A percentile compares a stretch with the other conserved stretches of the same genome.
Conservation (phyloP, 1,140 invertebrate species). For the Pseudomyrmex gracilis region DNA sequence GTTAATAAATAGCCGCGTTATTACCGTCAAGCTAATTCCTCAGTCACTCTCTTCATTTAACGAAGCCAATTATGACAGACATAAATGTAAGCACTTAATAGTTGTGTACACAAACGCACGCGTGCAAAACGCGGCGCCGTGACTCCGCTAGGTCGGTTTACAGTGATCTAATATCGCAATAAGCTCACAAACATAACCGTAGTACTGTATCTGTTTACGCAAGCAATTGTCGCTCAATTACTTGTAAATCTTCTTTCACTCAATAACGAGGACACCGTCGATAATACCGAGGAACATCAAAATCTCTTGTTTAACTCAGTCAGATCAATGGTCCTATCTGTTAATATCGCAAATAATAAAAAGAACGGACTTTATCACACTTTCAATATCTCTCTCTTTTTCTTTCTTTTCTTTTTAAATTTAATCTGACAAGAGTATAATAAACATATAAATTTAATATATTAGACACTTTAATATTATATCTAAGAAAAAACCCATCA, state of each 20-base stretch:
- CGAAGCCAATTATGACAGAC: slow-evolving; percentile 84
- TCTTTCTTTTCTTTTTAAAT: no score
- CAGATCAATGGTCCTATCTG: background rate
- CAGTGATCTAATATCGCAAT: slow-evolving; percentile 46
- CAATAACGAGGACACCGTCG: background rate
- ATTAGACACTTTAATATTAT: no score
- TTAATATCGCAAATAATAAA: background rate
- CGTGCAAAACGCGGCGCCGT: slow-evolving; percentile 61
- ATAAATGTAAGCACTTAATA: slow-evolving; percentile 84
- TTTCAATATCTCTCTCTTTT: background rate
- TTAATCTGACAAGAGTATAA: no score
- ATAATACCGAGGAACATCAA: background rate
- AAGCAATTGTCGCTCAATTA: slow-evolving; percentile 40
- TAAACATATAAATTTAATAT: no score
- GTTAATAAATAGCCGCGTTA: slow-evolving; percentile 84
- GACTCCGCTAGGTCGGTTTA: slow-evolving; percentile 21
- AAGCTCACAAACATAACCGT: slow-evolving; percentile 11
- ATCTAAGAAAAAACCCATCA: background rate
- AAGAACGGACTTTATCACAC: background rate
- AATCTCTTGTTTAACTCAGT: background rate
- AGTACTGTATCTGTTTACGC: background rate
- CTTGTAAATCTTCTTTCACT: background rate
- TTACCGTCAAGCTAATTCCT: slow-evolving; percentile 84
- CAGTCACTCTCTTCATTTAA: slow-evolving; percentile 83
- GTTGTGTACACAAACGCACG: slow-evolving; percentile 80